Conservation (phyloP, 2,797 vertebrate genomes). For the Pygocentrus nattereri region DNA sequence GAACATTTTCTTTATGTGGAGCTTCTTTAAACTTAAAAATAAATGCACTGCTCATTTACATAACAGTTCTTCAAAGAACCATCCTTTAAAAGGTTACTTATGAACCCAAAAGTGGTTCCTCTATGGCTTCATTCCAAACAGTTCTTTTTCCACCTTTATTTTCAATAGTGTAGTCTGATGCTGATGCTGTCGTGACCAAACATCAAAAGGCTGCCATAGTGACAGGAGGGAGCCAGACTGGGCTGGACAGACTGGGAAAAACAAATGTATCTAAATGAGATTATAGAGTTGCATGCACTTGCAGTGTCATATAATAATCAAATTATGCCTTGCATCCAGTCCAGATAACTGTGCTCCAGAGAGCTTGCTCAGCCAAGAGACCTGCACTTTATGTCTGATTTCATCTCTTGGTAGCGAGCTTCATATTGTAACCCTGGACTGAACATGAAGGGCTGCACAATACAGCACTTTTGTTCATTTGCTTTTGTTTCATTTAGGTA, state of each 20-base stretch:
- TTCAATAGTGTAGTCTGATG: neutral
- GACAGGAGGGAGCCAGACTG: conserved; percentile 8
- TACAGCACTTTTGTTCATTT: neutral
- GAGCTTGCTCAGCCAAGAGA: conserved; percentile 3
- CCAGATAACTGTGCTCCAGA: neutral
- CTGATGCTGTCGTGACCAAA: conserved; percentile 1
- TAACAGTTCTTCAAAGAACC: no score
- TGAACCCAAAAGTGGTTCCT: neutral
- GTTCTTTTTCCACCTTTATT: neutral
- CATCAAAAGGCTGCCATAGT: neutral
- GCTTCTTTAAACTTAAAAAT: no score
- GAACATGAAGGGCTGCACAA: neutral
- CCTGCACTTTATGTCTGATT: neutral
- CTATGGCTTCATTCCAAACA: neutral
- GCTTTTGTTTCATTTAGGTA: neutral
- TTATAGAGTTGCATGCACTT: conserved; percentile 34
- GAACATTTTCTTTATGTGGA: no score
- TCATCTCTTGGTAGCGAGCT: neutral
- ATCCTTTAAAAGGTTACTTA: no score
- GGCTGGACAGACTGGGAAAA: conserved; percentile 10
- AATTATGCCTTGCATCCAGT: conserved; percentile 45
- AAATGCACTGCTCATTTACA: no score
- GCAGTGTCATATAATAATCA: conserved; percentile 49
- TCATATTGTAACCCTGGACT: neutral
- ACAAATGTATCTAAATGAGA: conserved; percentile 42